Percentiles rank a stretch among this genome's conserved stretches.
Conservation (phyloP, 2,113 vertebrate species). For the Rhegmatorhina hoffmannsi region DNA sequence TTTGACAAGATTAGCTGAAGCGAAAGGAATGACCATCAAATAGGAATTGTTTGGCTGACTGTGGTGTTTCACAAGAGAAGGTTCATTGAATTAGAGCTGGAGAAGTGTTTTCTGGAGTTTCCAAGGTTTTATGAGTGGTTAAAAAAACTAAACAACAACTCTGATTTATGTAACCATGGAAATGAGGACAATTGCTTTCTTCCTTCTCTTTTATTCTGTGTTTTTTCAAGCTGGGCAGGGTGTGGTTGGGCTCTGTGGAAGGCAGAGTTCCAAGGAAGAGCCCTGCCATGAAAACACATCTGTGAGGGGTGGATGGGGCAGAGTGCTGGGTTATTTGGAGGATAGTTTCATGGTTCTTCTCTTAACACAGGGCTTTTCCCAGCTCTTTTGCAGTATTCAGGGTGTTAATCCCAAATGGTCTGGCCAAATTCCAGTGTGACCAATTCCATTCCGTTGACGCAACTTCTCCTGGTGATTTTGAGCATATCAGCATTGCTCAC, state of each 20-base stretch:
- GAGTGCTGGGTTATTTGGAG: neutral
- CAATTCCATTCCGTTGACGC: neutral
- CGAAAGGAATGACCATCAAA: neutral
- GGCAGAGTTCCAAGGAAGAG: neutral
- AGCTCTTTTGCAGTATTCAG: neutral
- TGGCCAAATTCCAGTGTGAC: neutral
- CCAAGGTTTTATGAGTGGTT: neutral
- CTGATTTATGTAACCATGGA: neutral
- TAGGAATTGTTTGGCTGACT: neutral
- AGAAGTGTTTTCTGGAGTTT: neutral
- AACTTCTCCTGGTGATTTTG: neutral
- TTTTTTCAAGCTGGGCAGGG: slow-evolving; percentile 7
- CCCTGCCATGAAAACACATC: neutral
- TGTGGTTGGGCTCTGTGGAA: neutral
- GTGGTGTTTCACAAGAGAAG: neutral
- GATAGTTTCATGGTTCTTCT: neutral
- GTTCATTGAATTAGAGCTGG: neutral
- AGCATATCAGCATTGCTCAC: neutral
- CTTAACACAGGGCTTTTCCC: neutral
- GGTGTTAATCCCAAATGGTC: slow-evolving; percentile 26
- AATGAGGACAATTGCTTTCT: slow-evolving; percentile 21
- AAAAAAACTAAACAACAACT: neutral
- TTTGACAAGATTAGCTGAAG: neutral
- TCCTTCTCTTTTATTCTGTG: neutral
- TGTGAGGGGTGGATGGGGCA: neutral